Evolutionary conservation across 2,797 vertebrate genomes (phyloP), one percentile per base, ranked within the genome.

Genomic region (Takifugu rubripes): DNA sequence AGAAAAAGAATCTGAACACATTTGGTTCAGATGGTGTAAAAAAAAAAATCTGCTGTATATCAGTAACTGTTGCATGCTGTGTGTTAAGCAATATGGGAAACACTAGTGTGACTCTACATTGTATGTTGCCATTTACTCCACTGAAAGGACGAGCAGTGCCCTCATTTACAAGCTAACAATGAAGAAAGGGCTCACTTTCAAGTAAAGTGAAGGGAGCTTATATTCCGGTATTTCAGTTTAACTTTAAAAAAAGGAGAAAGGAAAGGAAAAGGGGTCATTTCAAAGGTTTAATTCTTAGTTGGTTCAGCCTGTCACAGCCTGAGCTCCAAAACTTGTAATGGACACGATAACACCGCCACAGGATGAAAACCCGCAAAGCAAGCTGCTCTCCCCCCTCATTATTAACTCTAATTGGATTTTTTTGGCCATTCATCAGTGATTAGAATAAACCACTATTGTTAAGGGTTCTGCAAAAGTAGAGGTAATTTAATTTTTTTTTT

Each of bases 61-160:
- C 83, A 83, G 75, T 89, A 88, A 84, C 86, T 87, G 82, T 90
- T 92, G 92, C 92, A 92, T 93, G 92, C 88, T 89, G 82, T 90
- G 81, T 89, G 88, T 87, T 89, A 86, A 94, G 93, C 94, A 92
- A 93, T 92, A 92, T 93, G 92, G 93, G 92, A 90, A 94, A 90
- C 90, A 94, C 89, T 88, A 84, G 79, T 82, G 79, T 83, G 85
- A 74, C 85, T 84, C 72, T 73, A 75, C 77, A 77, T 82, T 87
- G 75, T 82, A 83, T 83, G 79, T 88, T 81, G 73, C 79, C 68
- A 84, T 79, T 68, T 88, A 77, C 84, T 81, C 74, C 84, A 84
- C 88, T 85, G 73, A 87, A 87, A 80, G 68, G 66, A 82, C 74
- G 84, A 72, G 70, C 53, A 12, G 25, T 70, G 64, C 71, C 64